Evolutionary conservation across 2,797 vertebrate genomes (phyloP).

Genomic region (Dryobates pubescens): DNA sequence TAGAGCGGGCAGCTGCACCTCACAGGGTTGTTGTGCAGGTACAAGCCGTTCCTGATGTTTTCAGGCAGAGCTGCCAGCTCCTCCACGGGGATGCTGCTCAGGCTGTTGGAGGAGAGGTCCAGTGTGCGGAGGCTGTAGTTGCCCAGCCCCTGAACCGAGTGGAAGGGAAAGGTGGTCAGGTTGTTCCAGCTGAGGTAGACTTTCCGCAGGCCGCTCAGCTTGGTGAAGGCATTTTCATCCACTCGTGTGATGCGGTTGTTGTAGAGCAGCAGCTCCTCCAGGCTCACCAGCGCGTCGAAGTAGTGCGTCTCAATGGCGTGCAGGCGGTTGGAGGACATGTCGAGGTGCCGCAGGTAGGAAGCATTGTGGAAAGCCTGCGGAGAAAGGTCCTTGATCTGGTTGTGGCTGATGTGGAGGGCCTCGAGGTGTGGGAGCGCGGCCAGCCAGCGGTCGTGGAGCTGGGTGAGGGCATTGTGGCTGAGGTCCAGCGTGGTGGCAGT

Average conservation of each 20-base stretch:
- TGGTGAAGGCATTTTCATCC: slow-evolving; percentile 80
- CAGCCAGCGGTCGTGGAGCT: slow-evolving; percentile 79
- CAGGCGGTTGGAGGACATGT: slow-evolving; percentile 91
- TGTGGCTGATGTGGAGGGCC: slow-evolving; percentile 85
- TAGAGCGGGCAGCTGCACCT: slow-evolving; percentile 88
- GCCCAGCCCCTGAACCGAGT: slow-evolving; percentile 81
- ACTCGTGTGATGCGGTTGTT: slow-evolving; percentile 86
- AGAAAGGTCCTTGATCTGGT: slow-evolving; percentile 78
- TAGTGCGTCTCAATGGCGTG: slow-evolving; percentile 78
- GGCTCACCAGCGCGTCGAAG: slow-evolving; percentile 81
- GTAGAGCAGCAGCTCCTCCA: slow-evolving; percentile 90
- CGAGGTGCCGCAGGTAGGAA: slow-evolving; percentile 84
- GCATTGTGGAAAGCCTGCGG: slow-evolving; percentile 83
- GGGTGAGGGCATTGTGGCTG: slow-evolving; percentile 86
- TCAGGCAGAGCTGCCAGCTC: slow-evolving; percentile 80
- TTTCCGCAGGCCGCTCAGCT: slow-evolving; percentile 79
- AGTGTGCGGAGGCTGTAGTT: slow-evolving; percentile 81
- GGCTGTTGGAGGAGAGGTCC: slow-evolving; percentile 91
- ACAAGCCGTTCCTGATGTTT: slow-evolving; percentile 86
- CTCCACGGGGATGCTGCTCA: slow-evolving; percentile 81
- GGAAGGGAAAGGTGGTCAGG: slow-evolving; percentile 89
- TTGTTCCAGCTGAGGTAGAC: slow-evolving; percentile 92
- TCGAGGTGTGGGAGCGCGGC: slow-evolving; percentile 80
- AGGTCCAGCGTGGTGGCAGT: slow-evolving; percentile 85
- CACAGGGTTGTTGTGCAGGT: slow-evolving; percentile 93